phyloP scores from a whole-genome alignment of 1,140 invertebrate species.

The Hyposmocoma kahamanoa region DNA sequence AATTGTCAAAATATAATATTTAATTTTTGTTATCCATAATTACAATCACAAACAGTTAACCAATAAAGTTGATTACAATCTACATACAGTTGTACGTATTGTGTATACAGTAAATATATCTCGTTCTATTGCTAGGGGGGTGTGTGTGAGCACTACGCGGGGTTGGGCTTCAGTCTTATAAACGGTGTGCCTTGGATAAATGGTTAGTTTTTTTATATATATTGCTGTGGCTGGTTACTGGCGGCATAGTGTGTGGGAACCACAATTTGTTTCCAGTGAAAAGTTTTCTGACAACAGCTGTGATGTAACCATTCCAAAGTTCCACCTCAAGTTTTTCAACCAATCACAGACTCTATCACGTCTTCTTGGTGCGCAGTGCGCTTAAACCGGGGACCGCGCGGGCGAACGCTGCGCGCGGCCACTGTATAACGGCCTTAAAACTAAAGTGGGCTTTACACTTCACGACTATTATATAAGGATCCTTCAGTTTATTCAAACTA shows the following conservation, averaged over 20 bases:
- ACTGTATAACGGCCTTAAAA: conserved; percentile 58
- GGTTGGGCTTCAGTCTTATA: conserved; percentile 58
- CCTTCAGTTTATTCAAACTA: not conserved
- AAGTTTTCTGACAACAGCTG: not conserved
- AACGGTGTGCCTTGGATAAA: conserved; percentile 7
- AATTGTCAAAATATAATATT: too few species aligned
- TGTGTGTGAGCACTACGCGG: conserved; percentile 38
- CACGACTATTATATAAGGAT: not conserved
- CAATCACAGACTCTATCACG: conserved; percentile 27
- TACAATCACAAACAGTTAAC: too few species aligned
- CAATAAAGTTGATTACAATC: too few species aligned
- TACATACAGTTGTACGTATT: too few species aligned
- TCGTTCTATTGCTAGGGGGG: conserved; percentile 43
- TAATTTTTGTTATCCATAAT: too few species aligned
- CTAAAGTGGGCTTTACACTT: conserved; percentile 27
- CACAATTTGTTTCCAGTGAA: not conserved
- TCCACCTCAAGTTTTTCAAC: conserved; percentile 18
- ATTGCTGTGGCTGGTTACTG: not conserved
- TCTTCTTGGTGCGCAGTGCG: conserved; percentile 61
- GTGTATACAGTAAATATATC: conserved; percentile 60
- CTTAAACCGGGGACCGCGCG: conserved; percentile 41
- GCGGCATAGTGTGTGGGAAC: too few species aligned
- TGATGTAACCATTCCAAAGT: conserved; percentile 6
- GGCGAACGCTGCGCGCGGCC: conserved; percentile 57
- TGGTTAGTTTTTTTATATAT: not conserved